Conservation (phyloP, 2,888 invertebrate genomes). For the Pollenia griseotomentosa region DNA sequence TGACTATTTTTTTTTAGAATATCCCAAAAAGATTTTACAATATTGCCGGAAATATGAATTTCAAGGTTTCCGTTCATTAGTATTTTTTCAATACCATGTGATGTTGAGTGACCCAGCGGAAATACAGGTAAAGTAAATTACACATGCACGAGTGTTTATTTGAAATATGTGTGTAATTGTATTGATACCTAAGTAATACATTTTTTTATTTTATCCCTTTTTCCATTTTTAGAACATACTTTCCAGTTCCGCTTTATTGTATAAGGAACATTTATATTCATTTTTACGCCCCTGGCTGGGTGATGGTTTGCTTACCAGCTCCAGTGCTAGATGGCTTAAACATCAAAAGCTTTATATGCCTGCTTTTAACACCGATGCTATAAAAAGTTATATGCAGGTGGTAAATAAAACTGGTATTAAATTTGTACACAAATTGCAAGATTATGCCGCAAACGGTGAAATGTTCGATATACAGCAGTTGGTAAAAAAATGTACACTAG, state of each 20-base stretch:
- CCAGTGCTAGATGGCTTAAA: conserved; percentile 84
- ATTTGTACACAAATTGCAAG: conserved; percentile 82
- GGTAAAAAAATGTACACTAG: conserved; percentile 84
- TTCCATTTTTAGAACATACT: conserved; percentile 77
- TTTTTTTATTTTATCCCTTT: background rate
- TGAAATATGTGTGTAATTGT: too few relatives aligned
- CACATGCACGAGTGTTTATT: background rate
- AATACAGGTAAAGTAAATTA: conserved; percentile 77
- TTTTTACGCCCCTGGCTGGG: conserved; percentile 84
- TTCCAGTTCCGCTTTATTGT: conserved; percentile 83
- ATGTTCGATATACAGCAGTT: conserved; percentile 85
- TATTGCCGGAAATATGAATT: conserved; percentile 81
- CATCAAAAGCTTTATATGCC: conserved; percentile 85
- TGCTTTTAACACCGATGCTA: conserved; percentile 83
- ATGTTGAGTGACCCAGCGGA: conserved; percentile 81
- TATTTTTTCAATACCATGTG: conserved; percentile 79
- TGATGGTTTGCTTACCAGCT: conserved; percentile 84
- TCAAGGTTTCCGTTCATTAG: conserved; percentile 78
- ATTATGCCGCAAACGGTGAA: conserved; percentile 70
- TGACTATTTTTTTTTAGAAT: conserved; percentile 74
- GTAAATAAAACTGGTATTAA: conserved; percentile 84
- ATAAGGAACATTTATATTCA: conserved; percentile 84
- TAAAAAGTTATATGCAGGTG: conserved; percentile 80
- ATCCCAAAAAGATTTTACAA: conserved; percentile 80
- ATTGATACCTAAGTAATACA: background rate